Evolutionary conservation across 2,113 vertebrate species (phyloP), one percentile per base, ranked within the genome.

Genomic region (Sisor rabdophorus): DNA sequence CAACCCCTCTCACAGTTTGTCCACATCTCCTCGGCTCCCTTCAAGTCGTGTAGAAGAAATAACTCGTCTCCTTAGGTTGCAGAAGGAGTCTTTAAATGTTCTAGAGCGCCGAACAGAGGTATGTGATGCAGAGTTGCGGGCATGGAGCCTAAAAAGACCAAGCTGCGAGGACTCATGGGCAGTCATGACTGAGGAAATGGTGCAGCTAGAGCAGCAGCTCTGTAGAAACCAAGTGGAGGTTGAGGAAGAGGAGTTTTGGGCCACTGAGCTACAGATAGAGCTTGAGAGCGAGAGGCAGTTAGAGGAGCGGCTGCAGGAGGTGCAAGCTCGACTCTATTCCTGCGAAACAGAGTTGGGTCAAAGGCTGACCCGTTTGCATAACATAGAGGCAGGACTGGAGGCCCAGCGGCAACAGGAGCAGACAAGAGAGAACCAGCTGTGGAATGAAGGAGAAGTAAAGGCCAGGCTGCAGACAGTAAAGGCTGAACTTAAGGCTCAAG

Each of bases 191-290:
- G 95, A 97, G 19, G 96, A 98, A 83, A 94, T 98, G 28, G 80
- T 93, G 52, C 93, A 89, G 74, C 88, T 98, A 48, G 96, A 98
- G 87, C 95, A 95, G 80, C 94, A 94, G 84, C 91, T 98, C 87
- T 95, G 93, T 84, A 93, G 93, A 84, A 98, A 94, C 0, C 93
- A 95, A 55, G 94, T 96, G 26, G 96, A 98, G 90, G 98, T 98
- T 2, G 96, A 98, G 78, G 97, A 98, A 80, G 96, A 98, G 76
- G 97, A 98, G 81, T 98, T 98, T 84, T 98, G 97, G 97, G 94
- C 96, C 79, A 98, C 96, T 0, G 97, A 98, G 86, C 89, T 98
- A 30, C 95, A 99, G 91, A 98, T 99, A 0, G 97, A 99, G 67
- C 88, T 94, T 11, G 97, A 99, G 74, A 99, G 97, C 0, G 96